Percentiles rank a stretch among this genome's conserved stretches.
phyloP scores from a whole-genome alignment of 2,888 invertebrate genomes.

The Apotomis capreana region DNA sequence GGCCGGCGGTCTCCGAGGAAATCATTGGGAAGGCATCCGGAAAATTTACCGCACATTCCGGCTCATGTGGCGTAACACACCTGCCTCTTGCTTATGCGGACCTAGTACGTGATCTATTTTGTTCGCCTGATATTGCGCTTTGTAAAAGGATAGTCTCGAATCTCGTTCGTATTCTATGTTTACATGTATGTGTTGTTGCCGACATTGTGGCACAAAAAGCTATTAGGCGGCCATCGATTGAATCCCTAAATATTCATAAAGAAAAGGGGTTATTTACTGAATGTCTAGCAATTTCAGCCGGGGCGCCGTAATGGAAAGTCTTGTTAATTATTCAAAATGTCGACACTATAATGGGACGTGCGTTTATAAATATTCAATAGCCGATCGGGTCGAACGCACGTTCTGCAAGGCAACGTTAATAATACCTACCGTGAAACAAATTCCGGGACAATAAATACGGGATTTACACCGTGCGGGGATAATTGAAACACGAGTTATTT shows the following conservation, averaged over 20 bases:
- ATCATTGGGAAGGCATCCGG: constrained; percentile 90
- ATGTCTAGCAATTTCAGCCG: constrained; percentile 56
- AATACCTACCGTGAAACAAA: constrained; percentile 30
- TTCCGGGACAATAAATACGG: constrained; percentile 23
- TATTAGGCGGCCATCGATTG: constrained; percentile 44
- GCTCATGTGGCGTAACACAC: constrained; percentile 76
- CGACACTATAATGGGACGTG: constrained; percentile 72
- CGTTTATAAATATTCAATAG: constrained; percentile 76
- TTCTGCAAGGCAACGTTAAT: constrained; percentile 39
- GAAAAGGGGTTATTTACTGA: constrained; percentile 59
- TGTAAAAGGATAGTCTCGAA: constrained; percentile 45
- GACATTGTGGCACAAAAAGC: constrained; percentile 38
- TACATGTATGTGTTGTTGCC: background rate
- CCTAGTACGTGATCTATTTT: constrained; percentile 75
- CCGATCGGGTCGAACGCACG: constrained; percentile 54
- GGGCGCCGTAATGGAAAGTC: constrained; percentile 61
- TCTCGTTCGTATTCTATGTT: constrained; percentile 33
- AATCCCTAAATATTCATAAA: constrained; percentile 43
- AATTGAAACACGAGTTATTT: constrained; percentile 23
- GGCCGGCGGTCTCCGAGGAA: constrained; percentile 87
- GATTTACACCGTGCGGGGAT: constrained; percentile 25
- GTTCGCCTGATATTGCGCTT: constrained; percentile 61
- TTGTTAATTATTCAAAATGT: constrained; percentile 79
- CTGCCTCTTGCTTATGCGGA: constrained; percentile 74
- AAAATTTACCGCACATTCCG: constrained; percentile 84